Evolutionary conservation across 2,888 invertebrate genomes (phyloP), one percentile per base, ranked within the genome.

Genomic region (Andrena hattorfiana): DNA sequence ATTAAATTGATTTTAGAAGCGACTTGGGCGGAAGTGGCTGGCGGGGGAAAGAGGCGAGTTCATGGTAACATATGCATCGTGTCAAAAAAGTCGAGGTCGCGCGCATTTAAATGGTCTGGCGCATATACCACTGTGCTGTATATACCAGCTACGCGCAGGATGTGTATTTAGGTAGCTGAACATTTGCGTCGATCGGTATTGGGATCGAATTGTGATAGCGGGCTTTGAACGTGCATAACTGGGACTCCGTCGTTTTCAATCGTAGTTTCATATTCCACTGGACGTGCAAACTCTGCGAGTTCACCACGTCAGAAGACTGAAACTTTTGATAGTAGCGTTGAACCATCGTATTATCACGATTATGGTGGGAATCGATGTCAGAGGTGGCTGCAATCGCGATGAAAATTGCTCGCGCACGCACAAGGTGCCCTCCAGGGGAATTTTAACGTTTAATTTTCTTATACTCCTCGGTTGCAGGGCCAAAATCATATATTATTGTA

Each of bases 371-470:
- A 51, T 20, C 26, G 13, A 51, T 54, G 32, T 4, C 7, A 10
- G 4, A 35, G 10, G 13, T 3, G 10, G 32, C n/a, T n/a, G 30
- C 16, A 26, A 32, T 49, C 26, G 32, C 16, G 2, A n/a, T 35
- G 10, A n/a, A 32, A 26, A n/a, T 28, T 28, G 3, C 8, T 5
- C 13, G 7, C 42, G 26, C 7, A 10, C 20, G 30, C 20, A 16
- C 23, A 59, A n/a, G 23, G 63, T 64, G 35, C 26, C 16, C 42
- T 54, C 13, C 48, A 73, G n/a, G 13, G 7, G 8, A 20, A 48
- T 42, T 32, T 1, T 13, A 48, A 56, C 28, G 8, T 77, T 23
- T 68, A 54, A 80, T 81, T 80, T 81, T 80, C 81, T 81, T 81
- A 80, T 81, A 16, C 5, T 20, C 32, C 42, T 16, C 42, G 16